Evolutionary conservation across 2,888 invertebrate species (phyloP).

Genomic region (Diaphora mendica): DNA sequence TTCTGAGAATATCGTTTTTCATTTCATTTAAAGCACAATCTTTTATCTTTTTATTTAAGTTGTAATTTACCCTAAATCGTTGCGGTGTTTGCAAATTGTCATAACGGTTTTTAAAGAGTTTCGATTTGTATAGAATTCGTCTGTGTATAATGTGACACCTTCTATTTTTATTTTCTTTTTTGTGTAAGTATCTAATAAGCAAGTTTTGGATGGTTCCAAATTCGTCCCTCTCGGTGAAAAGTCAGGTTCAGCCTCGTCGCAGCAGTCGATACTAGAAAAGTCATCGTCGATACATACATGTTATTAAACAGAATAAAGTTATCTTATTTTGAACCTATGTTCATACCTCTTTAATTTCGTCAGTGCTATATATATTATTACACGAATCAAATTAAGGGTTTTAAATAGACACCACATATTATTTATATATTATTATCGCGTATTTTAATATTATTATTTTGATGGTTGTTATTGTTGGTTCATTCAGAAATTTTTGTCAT

Average conservation of each 20-base stretch:
- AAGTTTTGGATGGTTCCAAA: slow-evolving; percentile 87
- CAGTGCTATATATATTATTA: no score
- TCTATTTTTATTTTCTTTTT: slow-evolving; percentile 93
- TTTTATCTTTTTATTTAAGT: neutral
- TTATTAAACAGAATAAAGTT: neutral
- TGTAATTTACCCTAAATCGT: neutral
- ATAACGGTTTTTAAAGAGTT: slow-evolving; percentile 17
- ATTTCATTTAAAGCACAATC: neutral
- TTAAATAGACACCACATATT: no score
- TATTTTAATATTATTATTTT: no score
- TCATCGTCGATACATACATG: neutral
- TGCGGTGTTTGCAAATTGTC: slow-evolving; percentile 5
- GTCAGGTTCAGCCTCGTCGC: slow-evolving; percentile 93
- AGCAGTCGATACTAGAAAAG: slow-evolving; percentile 91
- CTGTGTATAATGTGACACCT: slow-evolving; percentile 92
- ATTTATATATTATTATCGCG: no score
- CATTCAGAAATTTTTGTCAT: no score
- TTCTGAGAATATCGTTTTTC: neutral
- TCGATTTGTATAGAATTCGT: slow-evolving; percentile 90
- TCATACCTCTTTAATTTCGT: slow-evolving; percentile 90
- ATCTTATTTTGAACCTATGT: neutral
- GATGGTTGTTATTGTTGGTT: no score
- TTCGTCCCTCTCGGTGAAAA: slow-evolving; percentile 85
- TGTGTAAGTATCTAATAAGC: slow-evolving; percentile 91
- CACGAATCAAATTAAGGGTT: no score